Evolutionary conservation across 2,888 invertebrate genomes (phyloP), one percentile per base, ranked within the genome.

Genomic region (Vandiemenella viatica): DNA sequence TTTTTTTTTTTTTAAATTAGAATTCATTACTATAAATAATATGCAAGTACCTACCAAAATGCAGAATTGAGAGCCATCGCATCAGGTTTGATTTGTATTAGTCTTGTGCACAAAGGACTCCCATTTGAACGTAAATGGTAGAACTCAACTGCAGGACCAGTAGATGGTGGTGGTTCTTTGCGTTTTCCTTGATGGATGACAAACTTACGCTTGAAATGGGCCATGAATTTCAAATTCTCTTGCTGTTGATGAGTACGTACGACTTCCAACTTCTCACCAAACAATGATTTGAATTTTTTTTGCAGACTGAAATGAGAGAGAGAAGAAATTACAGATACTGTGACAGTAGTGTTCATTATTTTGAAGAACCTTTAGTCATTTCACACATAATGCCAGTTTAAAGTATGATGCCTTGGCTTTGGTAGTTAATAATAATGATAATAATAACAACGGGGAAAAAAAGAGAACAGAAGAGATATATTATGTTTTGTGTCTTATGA

Each of bases 201-300:
- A 69, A 98, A 96, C 64, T 90, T 83, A 51, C 84, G 71, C 61
- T 92, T 89, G 68, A 98, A 98, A 66, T 98, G 97, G 2, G 97
- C 87, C 77, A 99, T 81, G 63, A 98, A 98, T 68, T 93, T 97
- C 54, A 95, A 77, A 67, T 93, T 96, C 68, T 98, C 98, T 67
- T 98, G 97, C 65, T 98, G 98, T 66, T 96, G 97, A 64, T 96
- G 91, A 13, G 93, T 96, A 45, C 96, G 72, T 2, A 97, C 87
- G 0, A 95, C 96, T 68, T 97, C 97, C 58, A 92, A 67, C 61
- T 90, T 89, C 61, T 90, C 88, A 13, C 83, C 82, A 60, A 92
- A 92, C 58, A 90, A 71, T 0, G 81, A 73, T 63, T 90, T 88
- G 65, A 93, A 92, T 65, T 88, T 91, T 66, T 90, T 91, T 65